A percentile compares a stretch with the other conserved stretches of the same genome.
phyloP scores from a whole-genome alignment of 2,797 vertebrate species.

The Kryptopterus vitreolus region DNA sequence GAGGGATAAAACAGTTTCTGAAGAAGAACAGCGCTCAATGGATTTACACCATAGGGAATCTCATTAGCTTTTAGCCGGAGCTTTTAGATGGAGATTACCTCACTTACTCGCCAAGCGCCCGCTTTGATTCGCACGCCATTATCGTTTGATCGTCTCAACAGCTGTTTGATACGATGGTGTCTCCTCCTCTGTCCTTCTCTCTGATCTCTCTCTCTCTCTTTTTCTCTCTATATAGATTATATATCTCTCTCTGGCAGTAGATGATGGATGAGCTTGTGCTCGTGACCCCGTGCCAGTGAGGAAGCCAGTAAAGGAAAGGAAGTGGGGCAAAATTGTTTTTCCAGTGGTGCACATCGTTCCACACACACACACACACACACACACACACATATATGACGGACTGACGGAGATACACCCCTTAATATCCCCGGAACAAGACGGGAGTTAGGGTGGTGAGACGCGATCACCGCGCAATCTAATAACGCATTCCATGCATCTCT shows the following conservation, averaged over 20 bases:
- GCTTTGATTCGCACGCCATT: slow-evolving; percentile 69
- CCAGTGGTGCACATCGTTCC: slow-evolving; percentile 65
- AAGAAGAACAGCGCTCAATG: slow-evolving; percentile 61
- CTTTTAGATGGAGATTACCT: slow-evolving; percentile 36
- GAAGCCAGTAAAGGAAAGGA: slow-evolving; percentile 54
- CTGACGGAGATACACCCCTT: slow-evolving; percentile 62
- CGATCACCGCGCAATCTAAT: slow-evolving; percentile 71
- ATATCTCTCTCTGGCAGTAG: slow-evolving; percentile 19
- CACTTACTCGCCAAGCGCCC: slow-evolving; percentile 52
- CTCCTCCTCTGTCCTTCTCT: slow-evolving; percentile 8
- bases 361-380: slow-evolving; percentile 28
- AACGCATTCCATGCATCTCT: slow-evolving; percentile 66
- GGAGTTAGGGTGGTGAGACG: slow-evolving; percentile 63
- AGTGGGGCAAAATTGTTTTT: slow-evolving; percentile 51
- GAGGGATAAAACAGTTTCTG: slow-evolving; percentile 71
- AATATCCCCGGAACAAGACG: slow-evolving; percentile 56
- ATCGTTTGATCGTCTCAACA: slow-evolving; percentile 60
- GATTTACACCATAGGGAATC: slow-evolving; percentile 44
- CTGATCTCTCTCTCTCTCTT: slow-evolving; percentile 30
- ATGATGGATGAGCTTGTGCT: slow-evolving; percentile 21
- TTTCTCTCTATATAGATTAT: slow-evolving; percentile 52
- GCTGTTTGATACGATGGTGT: slow-evolving; percentile 1
- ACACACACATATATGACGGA: neutral
- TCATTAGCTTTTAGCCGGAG: slow-evolving; percentile 48
- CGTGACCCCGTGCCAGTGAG: slow-evolving; percentile 19